A percentile compares a stretch with the other conserved stretches of the same genome.
Conservation (phyloP, 2,888 invertebrate species). For the Drosophila barbarae region DNA sequence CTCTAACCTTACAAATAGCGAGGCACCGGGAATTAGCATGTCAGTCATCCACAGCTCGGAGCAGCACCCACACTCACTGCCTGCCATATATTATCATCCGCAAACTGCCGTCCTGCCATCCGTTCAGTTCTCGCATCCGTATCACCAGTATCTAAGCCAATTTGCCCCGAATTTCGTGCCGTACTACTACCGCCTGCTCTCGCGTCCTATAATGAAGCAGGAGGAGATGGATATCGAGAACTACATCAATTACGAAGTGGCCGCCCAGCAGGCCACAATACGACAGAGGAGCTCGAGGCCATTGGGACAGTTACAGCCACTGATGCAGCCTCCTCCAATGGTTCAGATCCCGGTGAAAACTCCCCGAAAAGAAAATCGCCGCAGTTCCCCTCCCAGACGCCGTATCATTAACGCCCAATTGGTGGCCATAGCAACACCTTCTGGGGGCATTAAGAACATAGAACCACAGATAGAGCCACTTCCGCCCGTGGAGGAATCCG, state of each 20-base stretch:
- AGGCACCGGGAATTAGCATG: conserved; percentile 18
- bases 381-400: conserved; percentile 2
- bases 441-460: conserved; percentile 7
- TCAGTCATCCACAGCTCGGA: conserved; percentile 23
- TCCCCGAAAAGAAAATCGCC: not conserved
- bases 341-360: not conserved
- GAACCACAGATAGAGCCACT: conserved; percentile 18
- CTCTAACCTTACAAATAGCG: conserved; percentile 37
- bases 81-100: conserved; percentile 14
- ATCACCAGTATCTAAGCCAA: conserved; percentile 35
- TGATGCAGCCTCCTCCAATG: conserved; percentile 10
- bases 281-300: conserved; percentile 14
- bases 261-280: conserved; percentile 36
- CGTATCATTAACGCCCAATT: conserved; percentile 32
- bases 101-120: conserved; percentile 11
- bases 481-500: conserved; percentile 30
- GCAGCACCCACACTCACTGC: conserved; percentile 3
- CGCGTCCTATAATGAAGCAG: conserved; percentile 29
- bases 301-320: conserved; percentile 30
- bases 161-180: conserved; percentile 37
- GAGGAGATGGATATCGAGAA: conserved; percentile 51
- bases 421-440: conserved; percentile 29
- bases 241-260: conserved; percentile 51
- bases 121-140: conserved; percentile 26
- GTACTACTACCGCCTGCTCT: conserved; percentile 37